A percentile compares a stretch with the other conserved stretches of the same genome.
phyloP scores from a whole-genome alignment of 2,888 invertebrate genomes.

The Oxystoma pomonae region DNA sequence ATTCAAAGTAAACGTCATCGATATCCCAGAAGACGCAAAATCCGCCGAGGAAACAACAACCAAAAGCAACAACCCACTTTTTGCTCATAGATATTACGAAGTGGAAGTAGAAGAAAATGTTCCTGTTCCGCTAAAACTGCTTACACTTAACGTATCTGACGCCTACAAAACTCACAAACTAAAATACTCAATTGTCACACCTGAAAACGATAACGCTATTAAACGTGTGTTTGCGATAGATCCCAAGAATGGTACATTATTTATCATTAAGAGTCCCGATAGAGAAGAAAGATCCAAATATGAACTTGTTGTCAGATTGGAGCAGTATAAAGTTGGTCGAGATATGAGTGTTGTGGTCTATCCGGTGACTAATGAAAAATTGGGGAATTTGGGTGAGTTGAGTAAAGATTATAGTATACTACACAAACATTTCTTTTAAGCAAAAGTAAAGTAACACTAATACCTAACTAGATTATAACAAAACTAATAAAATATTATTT shows the following conservation, averaged over 20 bases:
- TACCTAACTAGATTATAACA: no score
- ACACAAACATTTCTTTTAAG: no score
- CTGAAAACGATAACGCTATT: constrained; percentile 54
- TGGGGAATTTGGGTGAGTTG: constrained; percentile 61
- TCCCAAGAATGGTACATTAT: constrained; percentile 70
- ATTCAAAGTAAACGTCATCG: constrained; percentile 58
- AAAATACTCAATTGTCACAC: constrained; percentile 60
- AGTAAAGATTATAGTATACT: no score
- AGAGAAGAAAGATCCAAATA: constrained; percentile 67
- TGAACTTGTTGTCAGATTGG: constrained; percentile 53
- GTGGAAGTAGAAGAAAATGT: constrained; percentile 80
- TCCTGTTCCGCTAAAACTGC: constrained; percentile 66
- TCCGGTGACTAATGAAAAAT: constrained; percentile 67
- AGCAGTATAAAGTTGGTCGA: constrained; percentile 56
- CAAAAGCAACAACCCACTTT: constrained; percentile 37
- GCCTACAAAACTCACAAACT: constrained; percentile 60
- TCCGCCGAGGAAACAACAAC: constrained; percentile 28
- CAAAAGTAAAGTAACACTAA: no score
- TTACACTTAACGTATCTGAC: constrained; percentile 73
- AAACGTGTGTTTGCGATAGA: constrained; percentile 69
- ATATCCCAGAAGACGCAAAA: constrained; percentile 56
- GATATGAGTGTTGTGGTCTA: constrained; percentile 72
- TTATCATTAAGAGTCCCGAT: constrained; percentile 69
- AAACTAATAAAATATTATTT: constrained; percentile 11
- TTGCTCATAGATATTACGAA: constrained; percentile 64